Percentiles rank a stretch among this genome's conserved stretches.
Conservation (phyloP, 2,888 invertebrate species). For the Metacarcinus magister region DNA sequence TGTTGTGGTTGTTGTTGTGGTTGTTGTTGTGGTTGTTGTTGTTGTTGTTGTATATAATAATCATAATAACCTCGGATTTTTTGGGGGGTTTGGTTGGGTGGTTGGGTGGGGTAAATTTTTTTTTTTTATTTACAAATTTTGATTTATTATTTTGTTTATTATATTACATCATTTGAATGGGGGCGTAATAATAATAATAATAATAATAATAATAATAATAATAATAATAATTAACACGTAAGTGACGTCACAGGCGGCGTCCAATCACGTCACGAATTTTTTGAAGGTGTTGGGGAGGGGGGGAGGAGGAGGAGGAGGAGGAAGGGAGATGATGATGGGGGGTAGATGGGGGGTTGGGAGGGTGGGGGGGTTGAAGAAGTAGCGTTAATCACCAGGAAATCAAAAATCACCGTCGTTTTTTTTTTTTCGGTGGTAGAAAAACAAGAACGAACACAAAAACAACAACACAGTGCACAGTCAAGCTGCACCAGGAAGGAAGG, state of each 20-base stretch:
- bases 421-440: neutral
- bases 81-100: too few species aligned
- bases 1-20: too few species aligned
- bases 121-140: neutral
- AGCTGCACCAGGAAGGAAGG: neutral
- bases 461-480: neutral
- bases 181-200: conserved; percentile 16
- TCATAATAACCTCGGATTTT: too few species aligned
- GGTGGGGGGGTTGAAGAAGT: neutral
- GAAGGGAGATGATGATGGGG: conserved; percentile 47
- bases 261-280: conserved; percentile 66
- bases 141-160: neutral
- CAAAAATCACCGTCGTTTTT: neutral
- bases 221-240: neutral
- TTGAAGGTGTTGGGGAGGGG: conserved; percentile 17
- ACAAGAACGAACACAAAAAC: neutral
- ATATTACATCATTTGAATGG: neutral
- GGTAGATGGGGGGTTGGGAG: neutral
- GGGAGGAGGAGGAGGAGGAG: neutral
- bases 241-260: conserved; percentile 59
- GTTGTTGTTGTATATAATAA: too few species aligned
- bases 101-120: too few species aligned
- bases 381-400: neutral
- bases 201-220: conserved; percentile 34
- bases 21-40: too few species aligned